phyloP scores from a whole-genome alignment of 2,797 vertebrate genomes.

The Sebastes vulpes region DNA sequence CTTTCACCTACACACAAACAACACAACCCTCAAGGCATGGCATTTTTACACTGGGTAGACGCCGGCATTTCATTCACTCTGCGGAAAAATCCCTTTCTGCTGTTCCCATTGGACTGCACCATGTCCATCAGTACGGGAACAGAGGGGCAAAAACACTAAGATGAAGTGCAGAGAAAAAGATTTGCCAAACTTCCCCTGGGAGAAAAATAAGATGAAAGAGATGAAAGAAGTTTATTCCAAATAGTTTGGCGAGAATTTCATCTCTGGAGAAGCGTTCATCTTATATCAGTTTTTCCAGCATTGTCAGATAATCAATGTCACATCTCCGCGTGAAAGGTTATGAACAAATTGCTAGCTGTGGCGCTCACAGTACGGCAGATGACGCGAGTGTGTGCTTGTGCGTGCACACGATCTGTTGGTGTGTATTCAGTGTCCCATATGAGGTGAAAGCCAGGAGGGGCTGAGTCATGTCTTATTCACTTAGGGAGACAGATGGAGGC shows the following conservation, averaged over 20 bases:
- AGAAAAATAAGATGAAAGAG: conserved; percentile 13
- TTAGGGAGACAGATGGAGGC: conserved; percentile 77
- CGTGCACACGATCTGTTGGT: conserved; percentile 24
- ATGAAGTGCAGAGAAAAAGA: conserved; percentile 20
- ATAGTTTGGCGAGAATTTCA: conserved; percentile 29
- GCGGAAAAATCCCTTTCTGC: conserved; percentile 26
- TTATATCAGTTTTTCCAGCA: conserved; percentile 29
- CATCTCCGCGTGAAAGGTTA: conserved; percentile 49
- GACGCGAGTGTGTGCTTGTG: conserved; percentile 3
- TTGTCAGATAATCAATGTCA: conserved; percentile 60
- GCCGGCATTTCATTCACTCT: conserved; percentile 49
- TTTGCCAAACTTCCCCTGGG: conserved; percentile 10
- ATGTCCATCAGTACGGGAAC: conserved; percentile 56
- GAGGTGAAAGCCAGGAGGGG: conserved; percentile 65
- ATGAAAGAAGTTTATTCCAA: conserved; percentile 44
- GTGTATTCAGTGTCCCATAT: conserved; percentile 61
- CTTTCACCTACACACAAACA: conserved; percentile 59
- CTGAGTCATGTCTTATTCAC: conserved; percentile 75
- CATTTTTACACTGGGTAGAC: conserved; percentile 48
- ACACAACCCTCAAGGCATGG: conserved; percentile 59
- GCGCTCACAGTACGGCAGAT: conserved; percentile 31
- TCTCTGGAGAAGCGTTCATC: conserved; percentile 15
- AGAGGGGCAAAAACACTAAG: conserved; percentile 22
- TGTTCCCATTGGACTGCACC: conserved; percentile 59
- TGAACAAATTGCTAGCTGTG: conserved; percentile 40